Base-by-base conservation (phyloP, 2,888 invertebrate species). In the Lycocerus yunnanus region DNA sequence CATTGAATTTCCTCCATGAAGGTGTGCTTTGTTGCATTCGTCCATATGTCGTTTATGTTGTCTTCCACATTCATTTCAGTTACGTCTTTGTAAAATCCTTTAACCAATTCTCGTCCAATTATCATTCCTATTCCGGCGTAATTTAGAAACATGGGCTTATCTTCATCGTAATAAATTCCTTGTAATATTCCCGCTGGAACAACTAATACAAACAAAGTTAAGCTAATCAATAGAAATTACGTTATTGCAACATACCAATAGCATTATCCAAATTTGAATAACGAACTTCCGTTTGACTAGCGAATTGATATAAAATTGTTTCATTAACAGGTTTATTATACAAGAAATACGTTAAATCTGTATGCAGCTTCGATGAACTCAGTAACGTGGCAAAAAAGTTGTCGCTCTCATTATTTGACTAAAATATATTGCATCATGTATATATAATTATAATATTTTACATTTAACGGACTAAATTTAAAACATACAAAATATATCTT, bases 61-160 rank as follows among this genome's bases (percentile, higher is more conserved):
- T 63, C 20, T n/a, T 18, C 20, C 8, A 18, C 61, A 8, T 63
- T 20, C 5, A 63, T 63, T 63, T 63, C 61, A 18, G 61, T 63
- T 6, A 43, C 43, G 6, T 43, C 43, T 43, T 43, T n/a, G n/a
- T 43, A 43, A 6, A 43, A 43, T 18, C 61, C 71, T 59, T 74
- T 63, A n/a, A 80, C 80, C 16, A 84, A 71, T 78, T 84, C 84
- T 73, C 84, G 84, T 5, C 84, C 85, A 61, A 85, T 82, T 13
- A 84, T 80, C 24, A 80, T 80, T 2, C 84, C 85, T 65, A 85
- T 72, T 6, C 82, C 75, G 5, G 83, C 84, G 68, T 83, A 84
- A 72, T 84, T 85, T 75, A 84, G 76, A 67, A 82, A 84, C 60
- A 81, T 74, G 1, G 84, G 84, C 14, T 80, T 73, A 10, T 81